Evolutionary conservation across 2,888 invertebrate species (phyloP), one percentile per base, ranked within the genome.

Genomic region (Dione vanillae): DNA sequence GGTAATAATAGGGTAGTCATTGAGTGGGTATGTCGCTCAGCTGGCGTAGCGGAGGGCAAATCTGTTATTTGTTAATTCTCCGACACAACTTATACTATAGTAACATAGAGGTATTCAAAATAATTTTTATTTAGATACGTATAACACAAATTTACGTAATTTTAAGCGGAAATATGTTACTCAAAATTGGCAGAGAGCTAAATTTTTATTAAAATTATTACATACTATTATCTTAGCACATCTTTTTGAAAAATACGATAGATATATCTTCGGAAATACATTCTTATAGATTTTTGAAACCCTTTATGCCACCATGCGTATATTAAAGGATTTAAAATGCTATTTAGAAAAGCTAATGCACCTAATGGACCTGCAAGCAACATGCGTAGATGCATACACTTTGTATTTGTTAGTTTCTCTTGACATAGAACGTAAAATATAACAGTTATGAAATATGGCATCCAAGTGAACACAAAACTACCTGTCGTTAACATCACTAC

Each of bases 221-320:
- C 0, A 12, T 5, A 35, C 35, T 37, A 10, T 37, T 56, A 70
- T 62, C 20, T 59, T 41, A 45, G 19, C 11, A 41, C 43, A 64
- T 71, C 54, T 49, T 74, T 74, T 37, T 68, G 59, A 52, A 72
- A 73, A 52, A 65, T 65, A 37, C 54, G 73, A n/a, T 41, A 66
- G 12, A 81, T 70, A 72, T 79, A 80, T 72, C 75, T 84, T 43
- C 75, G 74, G n/a, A 83, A 74, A 77, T 89, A 86, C 67, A 80
- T 86, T 77, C 82, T 89, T 1, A 94, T 84, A 16, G 90, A 93
- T 66, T 82, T 90, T 77, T 95, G 89, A 77, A 95, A 96, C 0
- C 95, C 95, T 81, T 94, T 95, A 80, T 96, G 95, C 95, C 95
- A 96, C 95, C 95, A 96, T 0, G 95, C 95, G 78, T 95, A 96